Evolutionary conservation across 1,140 invertebrate genomes (phyloP).

Genomic region (Camponotus pennsylvanicus): DNA sequence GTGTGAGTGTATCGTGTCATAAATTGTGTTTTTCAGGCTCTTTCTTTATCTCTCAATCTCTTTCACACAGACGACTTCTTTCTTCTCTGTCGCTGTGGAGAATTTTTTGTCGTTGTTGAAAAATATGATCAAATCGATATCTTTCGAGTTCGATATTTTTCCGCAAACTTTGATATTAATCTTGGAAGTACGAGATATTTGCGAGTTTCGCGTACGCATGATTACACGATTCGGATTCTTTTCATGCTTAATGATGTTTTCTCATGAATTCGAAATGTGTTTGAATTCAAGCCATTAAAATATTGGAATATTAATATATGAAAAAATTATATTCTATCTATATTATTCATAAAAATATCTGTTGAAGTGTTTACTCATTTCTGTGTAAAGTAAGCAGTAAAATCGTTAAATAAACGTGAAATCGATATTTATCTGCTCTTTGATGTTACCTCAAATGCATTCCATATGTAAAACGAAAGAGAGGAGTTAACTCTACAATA

Average conservation of each 20-base stretch:
- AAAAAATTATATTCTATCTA: no score
- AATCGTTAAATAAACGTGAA: no score
- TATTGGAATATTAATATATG: no score
- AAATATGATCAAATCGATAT: slow-evolving; percentile 68
- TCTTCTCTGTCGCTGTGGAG: neutral
- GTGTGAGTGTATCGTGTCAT: slow-evolving; percentile 64
- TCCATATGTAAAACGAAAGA: neutral
- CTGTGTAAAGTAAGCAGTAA: no score
- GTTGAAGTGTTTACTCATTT: neutral
- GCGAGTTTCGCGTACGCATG: neutral
- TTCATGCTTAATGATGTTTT: slow-evolving; percentile 1
- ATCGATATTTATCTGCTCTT: no score
- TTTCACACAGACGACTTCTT: neutral
- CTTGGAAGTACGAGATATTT: slow-evolving; percentile 33
- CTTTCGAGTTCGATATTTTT: slow-evolving; percentile 53
- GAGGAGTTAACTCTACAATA: neutral
- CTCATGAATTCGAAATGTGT: neutral
- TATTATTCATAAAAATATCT: no score
- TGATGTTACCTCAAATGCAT: neutral
- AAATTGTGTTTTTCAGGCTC: slow-evolving; percentile 62
- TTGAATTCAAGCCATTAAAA: neutral
- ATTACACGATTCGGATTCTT: neutral
- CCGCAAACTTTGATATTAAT: slow-evolving; percentile 59
- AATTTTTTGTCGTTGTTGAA: slow-evolving; percentile 54
- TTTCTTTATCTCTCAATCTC: slow-evolving; percentile 25